Conservation (phyloP, 2,797 vertebrate genomes). For the Lophius americanus region DNA sequence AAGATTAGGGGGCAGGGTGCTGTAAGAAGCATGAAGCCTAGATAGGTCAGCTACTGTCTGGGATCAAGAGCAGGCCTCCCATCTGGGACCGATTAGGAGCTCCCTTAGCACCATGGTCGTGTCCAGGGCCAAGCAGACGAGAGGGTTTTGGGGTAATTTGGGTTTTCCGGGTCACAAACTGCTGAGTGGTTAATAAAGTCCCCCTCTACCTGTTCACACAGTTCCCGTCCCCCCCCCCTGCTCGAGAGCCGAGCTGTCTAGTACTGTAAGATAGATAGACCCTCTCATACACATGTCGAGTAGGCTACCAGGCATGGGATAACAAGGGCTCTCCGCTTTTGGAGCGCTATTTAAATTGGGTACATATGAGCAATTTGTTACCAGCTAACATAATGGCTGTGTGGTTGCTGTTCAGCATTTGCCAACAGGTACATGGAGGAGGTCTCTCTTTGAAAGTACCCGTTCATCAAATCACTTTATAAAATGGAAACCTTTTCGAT, state of each 20-base stretch:
- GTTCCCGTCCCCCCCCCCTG: conserved; percentile 59
- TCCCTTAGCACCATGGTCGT: conserved; percentile 56
- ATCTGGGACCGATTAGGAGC: conserved; percentile 77
- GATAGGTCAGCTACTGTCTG: conserved; percentile 78
- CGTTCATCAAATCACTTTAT: conserved; percentile 53
- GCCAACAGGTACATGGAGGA: conserved; percentile 70
- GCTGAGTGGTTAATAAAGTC: conserved; percentile 83
- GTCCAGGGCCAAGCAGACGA: conserved; percentile 66
- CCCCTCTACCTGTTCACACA: conserved; percentile 80
- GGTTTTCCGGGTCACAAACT: conserved; percentile 82
- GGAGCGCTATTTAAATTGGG: conserved; percentile 70
- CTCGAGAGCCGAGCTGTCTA: conserved; percentile 65
- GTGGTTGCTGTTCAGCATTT: conserved; percentile 73
- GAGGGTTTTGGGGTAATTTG: conserved; percentile 81
- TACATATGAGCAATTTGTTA: conserved; percentile 81
- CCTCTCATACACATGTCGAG: conserved; percentile 63
- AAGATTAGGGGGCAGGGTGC: conserved; percentile 25
- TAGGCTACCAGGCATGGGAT: conserved; percentile 56
- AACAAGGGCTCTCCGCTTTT: conserved; percentile 64
- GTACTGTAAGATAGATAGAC: conserved; percentile 66
- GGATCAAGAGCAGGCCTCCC: conserved; percentile 80
- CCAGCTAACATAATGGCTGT: conserved; percentile 73
- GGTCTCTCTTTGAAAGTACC: conserved; percentile 65
- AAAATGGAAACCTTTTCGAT: conserved; percentile 54
- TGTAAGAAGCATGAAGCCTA: conserved; percentile 61